These are phyloP conservation scores for Scolopax mira DNA, from an alignment of 2,113 vertebrate species.

Conservation along the genomic window DNA sequence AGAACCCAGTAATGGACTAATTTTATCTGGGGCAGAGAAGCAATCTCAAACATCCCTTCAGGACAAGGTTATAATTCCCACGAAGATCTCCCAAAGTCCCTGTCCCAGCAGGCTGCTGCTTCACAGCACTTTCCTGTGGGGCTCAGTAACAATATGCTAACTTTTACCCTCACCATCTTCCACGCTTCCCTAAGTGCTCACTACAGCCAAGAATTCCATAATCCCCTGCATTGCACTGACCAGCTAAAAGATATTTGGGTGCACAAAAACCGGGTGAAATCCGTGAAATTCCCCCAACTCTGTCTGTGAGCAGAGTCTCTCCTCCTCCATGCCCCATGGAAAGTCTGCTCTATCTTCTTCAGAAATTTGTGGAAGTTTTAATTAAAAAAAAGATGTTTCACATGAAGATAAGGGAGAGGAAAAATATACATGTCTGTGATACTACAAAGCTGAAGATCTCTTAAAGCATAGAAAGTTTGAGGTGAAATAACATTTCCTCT, in stretches of 20 bases:
- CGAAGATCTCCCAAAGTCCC: neutral
- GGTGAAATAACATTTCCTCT: neutral
- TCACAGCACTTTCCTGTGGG: no score
- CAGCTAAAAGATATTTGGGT: neutral
- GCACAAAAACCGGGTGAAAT: neutral
- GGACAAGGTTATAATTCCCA: neutral
- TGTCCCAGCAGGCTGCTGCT: neutral
- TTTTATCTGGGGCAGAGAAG: neutral
- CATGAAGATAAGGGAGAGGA: neutral
- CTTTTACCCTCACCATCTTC: neutral
- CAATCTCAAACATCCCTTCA: neutral
- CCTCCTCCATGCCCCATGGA: neutral
- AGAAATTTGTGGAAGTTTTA: neutral
- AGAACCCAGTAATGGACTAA: neutral
- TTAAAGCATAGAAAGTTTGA: neutral
- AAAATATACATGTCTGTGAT: accelerated
- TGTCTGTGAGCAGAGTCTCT: neutral
- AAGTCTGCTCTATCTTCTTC: neutral
- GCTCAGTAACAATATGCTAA: neutral
- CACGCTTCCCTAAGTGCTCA: neutral
- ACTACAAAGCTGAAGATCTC: neutral
- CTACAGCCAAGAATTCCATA: neutral
- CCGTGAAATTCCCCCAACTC: neutral
- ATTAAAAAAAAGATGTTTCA: neutral
- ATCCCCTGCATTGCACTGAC: neutral